Evolutionary conservation across 2,888 invertebrate species (phyloP), one percentile per base, ranked within the genome.

Genomic region (Sicus ferrugineus): DNA sequence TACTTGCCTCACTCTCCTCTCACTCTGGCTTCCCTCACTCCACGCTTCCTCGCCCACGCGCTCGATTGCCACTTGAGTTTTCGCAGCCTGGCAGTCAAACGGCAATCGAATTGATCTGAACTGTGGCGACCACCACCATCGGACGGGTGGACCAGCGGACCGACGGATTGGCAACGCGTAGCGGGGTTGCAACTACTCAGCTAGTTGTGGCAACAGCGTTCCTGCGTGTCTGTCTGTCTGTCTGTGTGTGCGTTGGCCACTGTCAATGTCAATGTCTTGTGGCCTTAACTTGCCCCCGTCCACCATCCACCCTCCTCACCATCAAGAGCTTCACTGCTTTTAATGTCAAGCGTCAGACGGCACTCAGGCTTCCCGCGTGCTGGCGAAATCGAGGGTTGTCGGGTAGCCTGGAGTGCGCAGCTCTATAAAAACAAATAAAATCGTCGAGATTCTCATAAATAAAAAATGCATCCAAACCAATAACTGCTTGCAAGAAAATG

Each of bases 401-500:
- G n/a, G n/a, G n/a, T n/a, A n/a, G n/a, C n/a, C n/a, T n/a, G n/a
- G n/a, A n/a, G n/a, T n/a, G n/a, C n/a, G n/a, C n/a, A n/a, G n/a
- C n/a, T n/a, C n/a, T n/a, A 16, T 30, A 16, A 38, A 46, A 30
- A 21, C 58, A 67, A 56, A 67, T 67, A 46, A 67, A 66, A 67
- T 58, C 58, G 56, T 56, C 48, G 56, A 67, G 67, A 70, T 21
- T 46, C 46, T 58, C 65, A 73, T 75, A 73, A 74, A 75, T 75
- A 74, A 73, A 75, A 74, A 73, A 75, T 74, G 68, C 68, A 73
- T 73, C 63, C 70, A 72, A 76, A 70, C 70, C 73, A 75, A 75
- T 76, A 73, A 76, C 70, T 64, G 21, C 59, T 38, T 63, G 70
- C 68, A 50, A 64, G 59, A 62, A 73, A 73, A 72, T 74, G 72